Percentiles rank a stretch among this genome's conserved stretches.
Evolutionary conservation across 2,888 invertebrate genomes (phyloP).

Genomic region (Drosophila mercatorum): DNA sequence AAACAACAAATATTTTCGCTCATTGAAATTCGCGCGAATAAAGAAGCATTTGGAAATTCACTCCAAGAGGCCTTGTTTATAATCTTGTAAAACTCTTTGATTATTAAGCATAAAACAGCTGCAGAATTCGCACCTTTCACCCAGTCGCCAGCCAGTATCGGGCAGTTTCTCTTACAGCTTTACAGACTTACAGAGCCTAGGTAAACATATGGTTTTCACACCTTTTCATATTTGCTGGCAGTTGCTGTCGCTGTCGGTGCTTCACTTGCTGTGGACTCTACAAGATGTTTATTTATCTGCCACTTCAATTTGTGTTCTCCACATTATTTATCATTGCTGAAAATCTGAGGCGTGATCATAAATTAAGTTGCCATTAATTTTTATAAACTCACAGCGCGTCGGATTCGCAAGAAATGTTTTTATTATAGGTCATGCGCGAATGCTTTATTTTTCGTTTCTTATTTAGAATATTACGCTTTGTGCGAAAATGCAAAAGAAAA

Average conservation of each 20-base stretch:
- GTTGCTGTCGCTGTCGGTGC: conserved; percentile 12
- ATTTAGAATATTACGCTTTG: conserved; percentile 28
- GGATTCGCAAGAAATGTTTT: conserved; percentile 53
- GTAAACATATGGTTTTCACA: conserved; percentile 4
- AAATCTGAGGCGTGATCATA: conserved; percentile 47
- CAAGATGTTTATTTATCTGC: conserved; percentile 46
- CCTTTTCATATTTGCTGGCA: background rate
- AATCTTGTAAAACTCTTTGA: conserved; percentile 6
- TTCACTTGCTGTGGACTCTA: conserved; percentile 20
- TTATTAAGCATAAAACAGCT: background rate
- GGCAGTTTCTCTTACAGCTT: conserved; percentile 40
- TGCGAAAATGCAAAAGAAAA: conserved; percentile 39
- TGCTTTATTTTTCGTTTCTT: conserved; percentile 4
- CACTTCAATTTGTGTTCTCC: conserved; percentile 32
- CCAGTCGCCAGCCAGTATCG: background rate
- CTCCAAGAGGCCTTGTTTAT: conserved; percentile 17
- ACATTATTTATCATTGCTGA: conserved; percentile 58
- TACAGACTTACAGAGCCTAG: conserved; percentile 15
- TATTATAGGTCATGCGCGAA: conserved; percentile 48
- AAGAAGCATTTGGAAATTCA: background rate
- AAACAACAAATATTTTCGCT: background rate
- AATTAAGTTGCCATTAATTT: conserved; percentile 62
- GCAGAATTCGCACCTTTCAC: conserved; percentile 51
- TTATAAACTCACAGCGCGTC: conserved; percentile 28
- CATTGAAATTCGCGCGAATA: background rate